Evolutionary conservation across 2,888 invertebrate genomes (phyloP), one percentile per base, ranked within the genome.

Genomic region (Frankliniella fusca): DNA sequence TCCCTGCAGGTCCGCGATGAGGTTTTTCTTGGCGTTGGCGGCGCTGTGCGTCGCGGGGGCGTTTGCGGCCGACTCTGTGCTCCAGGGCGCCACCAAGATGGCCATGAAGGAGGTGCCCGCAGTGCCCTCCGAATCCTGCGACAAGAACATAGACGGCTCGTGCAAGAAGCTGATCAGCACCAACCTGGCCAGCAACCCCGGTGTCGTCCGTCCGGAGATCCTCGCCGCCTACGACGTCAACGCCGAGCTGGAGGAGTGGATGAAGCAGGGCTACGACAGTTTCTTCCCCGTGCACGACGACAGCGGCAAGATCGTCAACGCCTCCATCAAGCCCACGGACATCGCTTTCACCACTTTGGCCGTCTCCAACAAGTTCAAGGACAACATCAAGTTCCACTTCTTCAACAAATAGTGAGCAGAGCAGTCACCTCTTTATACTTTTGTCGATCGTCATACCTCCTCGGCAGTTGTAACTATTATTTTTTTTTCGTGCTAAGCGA

Each of bases 301-400:
- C 80, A 50, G n/a, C 81, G 83, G 49, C 61, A 50, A 28, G 70
- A 18, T 80, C 27, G 15, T 15, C 80, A 81, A 49, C 27, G 15
- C 85, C 86, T 81, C 38, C 84, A 79, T 83, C 82, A 80, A 84
- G 85, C 3, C 85, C 85, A 27, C 70, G n/a, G n/a, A n/a, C 83
- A 11, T 83, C 50, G 48, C 92, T 92, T 86, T 92, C 92, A 0
- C 91, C 92, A 76, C 11, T 5, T 61, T 61, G 15, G 54, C 7
- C 20, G 61, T 9, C 54, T 12, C 61, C 15, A 11, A n/a, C 70
- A 76, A 10, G 11, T 76, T 27, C 70, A 10, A 5, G 85, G 85
- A 88, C 85, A 91, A 92, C 85, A 87, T 93, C 0, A 91, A 91
- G 11, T 93, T 91, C 86, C 92, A 91, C 91, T 86, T 92, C 0